Evolutionary conservation across 2,113 vertebrate species (phyloP), one percentile per base, ranked within the genome.

Genomic region (Sarotherodon lohbergeri): DNA sequence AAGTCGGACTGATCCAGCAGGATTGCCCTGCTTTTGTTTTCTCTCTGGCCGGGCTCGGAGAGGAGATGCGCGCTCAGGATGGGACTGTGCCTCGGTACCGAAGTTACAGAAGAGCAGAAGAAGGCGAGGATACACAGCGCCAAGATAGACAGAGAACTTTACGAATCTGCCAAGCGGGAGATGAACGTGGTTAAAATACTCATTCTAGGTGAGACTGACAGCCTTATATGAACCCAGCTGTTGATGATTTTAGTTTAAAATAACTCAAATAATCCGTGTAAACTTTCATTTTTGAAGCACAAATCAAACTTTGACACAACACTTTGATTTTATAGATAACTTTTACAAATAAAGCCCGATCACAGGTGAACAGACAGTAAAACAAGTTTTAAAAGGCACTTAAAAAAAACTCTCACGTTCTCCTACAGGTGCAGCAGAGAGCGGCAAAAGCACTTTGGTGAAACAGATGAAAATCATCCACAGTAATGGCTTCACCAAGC

Each of bases 401-500:
- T 32, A 32, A 5, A 32, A 5, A 32, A 32, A 4, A 14, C 76
- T 2, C 80, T 63, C 6, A 9, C n/a, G 14, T 34, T 43, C 54
- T 36, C n/a, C 56, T 84, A 3, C 89, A 97, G 96, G 96, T 57
- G 96, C 96, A 66, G 96, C 96, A 27, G 96, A 97, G 85, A 97
- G 96, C 17, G 96, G 96, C 3, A 97, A 97, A 84, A 97, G 96
- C 85, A 97, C 96, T 2, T 83, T 97, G 95, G 96, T 97, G 50
- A 97, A 97, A 93, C 96, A 97, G 93, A 97, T 97, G 96, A 97
- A 97, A 92, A 97, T 97, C 82, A 97, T 97, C 84, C 96, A 97
- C 92, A 97, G 96, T 34, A 91, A 96, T 43, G 96, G 96, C 22
- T 97, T 97, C 92, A 96, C 90, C 82, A 96, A 92, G 56, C 95